Evolutionary conservation across 1,140 invertebrate genomes (phyloP).

Genomic region (Drosophila sulfurigaster): DNA sequence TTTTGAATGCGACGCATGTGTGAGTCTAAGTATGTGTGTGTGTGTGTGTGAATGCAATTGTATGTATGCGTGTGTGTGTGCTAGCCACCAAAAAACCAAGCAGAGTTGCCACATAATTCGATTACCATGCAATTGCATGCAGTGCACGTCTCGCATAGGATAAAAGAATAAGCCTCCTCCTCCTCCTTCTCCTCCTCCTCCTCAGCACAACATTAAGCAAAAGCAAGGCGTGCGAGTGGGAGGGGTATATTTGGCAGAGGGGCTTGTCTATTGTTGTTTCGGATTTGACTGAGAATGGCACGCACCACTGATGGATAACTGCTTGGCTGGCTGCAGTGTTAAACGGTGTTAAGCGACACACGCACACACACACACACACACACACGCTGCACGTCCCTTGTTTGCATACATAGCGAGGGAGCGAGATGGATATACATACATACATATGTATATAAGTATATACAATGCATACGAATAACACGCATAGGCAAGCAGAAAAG

Average conservation of each 20-base stretch:
- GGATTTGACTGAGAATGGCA: slow-evolving; percentile 21
- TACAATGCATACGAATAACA: background rate
- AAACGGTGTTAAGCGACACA: slow-evolving; percentile 37
- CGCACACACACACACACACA: background rate
- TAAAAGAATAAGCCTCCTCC: slow-evolving; percentile 27
- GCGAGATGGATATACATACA: background rate
- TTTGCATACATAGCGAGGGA: slow-evolving; percentile 9
- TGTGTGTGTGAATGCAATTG: background rate
- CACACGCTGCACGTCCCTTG: slow-evolving; percentile 1
- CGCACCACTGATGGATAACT: slow-evolving; percentile 33
- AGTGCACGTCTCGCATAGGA: slow-evolving; percentile 39
- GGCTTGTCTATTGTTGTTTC: background rate
- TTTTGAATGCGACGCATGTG: slow-evolving; percentile 8
- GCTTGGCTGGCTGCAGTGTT: slow-evolving; percentile 39
- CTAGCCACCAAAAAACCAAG: slow-evolving; percentile 27
- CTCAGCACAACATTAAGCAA: background rate
- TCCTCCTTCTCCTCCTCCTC: too few relatives aligned
- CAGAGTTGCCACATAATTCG: slow-evolving; percentile 76
- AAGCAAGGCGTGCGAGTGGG: background rate
- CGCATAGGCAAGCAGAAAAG: slow-evolving; percentile 14
- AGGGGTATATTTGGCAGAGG: background rate
- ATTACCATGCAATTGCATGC: slow-evolving; percentile 70
- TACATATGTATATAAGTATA: too few relatives aligned
- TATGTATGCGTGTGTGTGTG: slow-evolving; percentile 1
- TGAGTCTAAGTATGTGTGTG: background rate